Conservation (phyloP, 2,888 invertebrate genomes). For the Drosophila antonietae region DNA sequence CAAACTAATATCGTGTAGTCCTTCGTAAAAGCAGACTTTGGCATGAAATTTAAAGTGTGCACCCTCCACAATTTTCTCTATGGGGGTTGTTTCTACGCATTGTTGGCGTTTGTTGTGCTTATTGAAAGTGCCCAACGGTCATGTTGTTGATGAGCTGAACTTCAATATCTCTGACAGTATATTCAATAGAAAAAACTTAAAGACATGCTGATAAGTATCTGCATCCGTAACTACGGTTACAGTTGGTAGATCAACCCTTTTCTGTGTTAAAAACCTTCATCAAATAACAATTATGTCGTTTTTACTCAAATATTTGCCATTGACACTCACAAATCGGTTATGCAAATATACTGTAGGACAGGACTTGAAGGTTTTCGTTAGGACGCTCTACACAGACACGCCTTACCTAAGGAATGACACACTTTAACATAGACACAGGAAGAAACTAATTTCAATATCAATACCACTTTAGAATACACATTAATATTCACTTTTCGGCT, state of each 20-base stretch:
- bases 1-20: conserved; percentile 66
- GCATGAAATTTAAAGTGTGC: conserved; percentile 66
- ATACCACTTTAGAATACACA: conserved; percentile 53
- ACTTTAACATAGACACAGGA: conserved; percentile 6
- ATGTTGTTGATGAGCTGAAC: conserved; percentile 39
- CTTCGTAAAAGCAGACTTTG: conserved; percentile 63
- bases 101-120: conserved; percentile 40
- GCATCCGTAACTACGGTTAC: not conserved
- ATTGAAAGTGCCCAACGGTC: conserved; percentile 50
- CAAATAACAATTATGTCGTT: conserved; percentile 57
- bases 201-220: not conserved
- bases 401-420: conserved; percentile 46
- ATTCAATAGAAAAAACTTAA: conserved; percentile 15
- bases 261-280: conserved; percentile 18
- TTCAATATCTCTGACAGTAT: conserved; percentile 17
- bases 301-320: conserved; percentile 61
- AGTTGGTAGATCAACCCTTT: conserved; percentile 9
- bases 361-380: conserved; percentile 47
- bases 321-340: conserved; percentile 62
- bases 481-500: conserved; percentile 67
- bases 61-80: not conserved
- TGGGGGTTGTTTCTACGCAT: conserved; percentile 8
- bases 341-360: conserved; percentile 57
- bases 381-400: conserved; percentile 40
- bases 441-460: conserved; percentile 71